These are phyloP conservation scores for Nothobranchius kuhntae DNA, from an alignment of 2,113 vertebrate genomes.

Conservation along the genomic window DNA sequence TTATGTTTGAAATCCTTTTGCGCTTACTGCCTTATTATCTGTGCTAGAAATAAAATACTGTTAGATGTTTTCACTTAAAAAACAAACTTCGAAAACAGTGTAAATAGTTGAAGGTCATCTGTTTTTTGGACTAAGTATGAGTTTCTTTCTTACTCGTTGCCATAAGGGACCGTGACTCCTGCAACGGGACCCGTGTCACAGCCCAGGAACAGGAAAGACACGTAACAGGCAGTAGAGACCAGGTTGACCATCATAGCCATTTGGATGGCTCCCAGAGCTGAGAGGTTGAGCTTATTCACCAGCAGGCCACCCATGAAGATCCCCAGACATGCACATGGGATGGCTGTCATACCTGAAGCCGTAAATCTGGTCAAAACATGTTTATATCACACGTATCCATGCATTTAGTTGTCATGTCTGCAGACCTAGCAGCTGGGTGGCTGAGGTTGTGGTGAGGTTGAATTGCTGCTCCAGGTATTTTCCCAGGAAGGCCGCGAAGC, in stretches of 20 bases:
- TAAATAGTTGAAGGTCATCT: too few relatives aligned
- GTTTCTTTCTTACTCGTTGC: conserved; percentile 85
- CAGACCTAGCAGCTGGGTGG: conserved; percentile 96
- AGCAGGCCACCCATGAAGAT: conserved; percentile 96
- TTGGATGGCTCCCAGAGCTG: conserved; percentile 92
- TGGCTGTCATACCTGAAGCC: conserved; percentile 92
- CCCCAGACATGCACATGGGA: conserved; percentile 95
- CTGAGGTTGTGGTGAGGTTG: conserved; percentile 95
- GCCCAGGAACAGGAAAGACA: conserved; percentile 97
- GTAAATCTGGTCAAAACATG: accelerated
- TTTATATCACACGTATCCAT: background rate
- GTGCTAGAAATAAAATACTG: too few relatives aligned
- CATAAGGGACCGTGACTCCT: conserved; percentile 90
- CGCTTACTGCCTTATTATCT: too few relatives aligned
- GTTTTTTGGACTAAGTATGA: too few relatives aligned
- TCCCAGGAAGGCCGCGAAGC: conserved; percentile 94
- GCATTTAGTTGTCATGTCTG: background rate
- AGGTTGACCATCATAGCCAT: conserved; percentile 99
- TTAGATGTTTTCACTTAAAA: too few relatives aligned
- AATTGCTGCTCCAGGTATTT: conserved; percentile 99
- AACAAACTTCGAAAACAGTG: too few relatives aligned
- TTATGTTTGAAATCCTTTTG: too few relatives aligned
- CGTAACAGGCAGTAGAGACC: conserved; percentile 94
- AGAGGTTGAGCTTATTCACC: conserved; percentile 96
- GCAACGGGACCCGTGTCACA: conserved; percentile 95